Evolutionary conservation across 2,888 invertebrate genomes (phyloP).

Genomic region (Scaptomyza cyrtandrae): DNA sequence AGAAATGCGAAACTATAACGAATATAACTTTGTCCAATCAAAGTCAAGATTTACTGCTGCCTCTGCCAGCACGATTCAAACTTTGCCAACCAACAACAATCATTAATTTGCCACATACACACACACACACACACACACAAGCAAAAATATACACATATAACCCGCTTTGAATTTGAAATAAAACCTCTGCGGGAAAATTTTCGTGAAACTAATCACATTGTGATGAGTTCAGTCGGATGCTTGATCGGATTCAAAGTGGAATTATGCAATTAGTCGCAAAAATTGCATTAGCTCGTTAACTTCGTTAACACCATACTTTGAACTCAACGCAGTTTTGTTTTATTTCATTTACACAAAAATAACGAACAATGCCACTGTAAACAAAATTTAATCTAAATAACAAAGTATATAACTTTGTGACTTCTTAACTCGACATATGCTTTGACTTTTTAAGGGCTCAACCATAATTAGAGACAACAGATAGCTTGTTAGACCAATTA

Average conservation of each 20-base stretch:
- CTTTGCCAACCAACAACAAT: background rate
- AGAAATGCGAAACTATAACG: background rate
- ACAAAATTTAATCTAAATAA: background rate
- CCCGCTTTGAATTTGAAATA: slow-evolving; percentile 2
- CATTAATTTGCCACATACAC: slow-evolving; percentile 1
- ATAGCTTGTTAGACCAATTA: background rate
- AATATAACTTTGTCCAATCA: slow-evolving; percentile 20
- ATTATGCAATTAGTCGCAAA: slow-evolving; percentile 1
- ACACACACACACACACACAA: too few relatives aligned
- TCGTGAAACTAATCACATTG: too few relatives aligned
- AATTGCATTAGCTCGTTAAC: background rate
- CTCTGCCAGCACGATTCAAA: slow-evolving; percentile 5
- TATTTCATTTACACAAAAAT: too few relatives aligned
- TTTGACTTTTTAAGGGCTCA: background rate
- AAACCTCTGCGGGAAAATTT: background rate
- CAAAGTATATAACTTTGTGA: too few relatives aligned
- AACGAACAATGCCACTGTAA: background rate
- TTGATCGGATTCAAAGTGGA: background rate
- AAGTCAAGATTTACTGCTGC: slow-evolving; percentile 19
- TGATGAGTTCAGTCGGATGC: too few relatives aligned
- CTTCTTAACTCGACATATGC: background rate
- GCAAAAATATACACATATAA: too few relatives aligned
- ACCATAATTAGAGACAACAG: background rate
- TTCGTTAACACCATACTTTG: too few relatives aligned
- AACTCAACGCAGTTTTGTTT: background rate